phyloP scores from a whole-genome alignment of 2,888 invertebrate genomes.

The Phaedon cochleariae region DNA sequence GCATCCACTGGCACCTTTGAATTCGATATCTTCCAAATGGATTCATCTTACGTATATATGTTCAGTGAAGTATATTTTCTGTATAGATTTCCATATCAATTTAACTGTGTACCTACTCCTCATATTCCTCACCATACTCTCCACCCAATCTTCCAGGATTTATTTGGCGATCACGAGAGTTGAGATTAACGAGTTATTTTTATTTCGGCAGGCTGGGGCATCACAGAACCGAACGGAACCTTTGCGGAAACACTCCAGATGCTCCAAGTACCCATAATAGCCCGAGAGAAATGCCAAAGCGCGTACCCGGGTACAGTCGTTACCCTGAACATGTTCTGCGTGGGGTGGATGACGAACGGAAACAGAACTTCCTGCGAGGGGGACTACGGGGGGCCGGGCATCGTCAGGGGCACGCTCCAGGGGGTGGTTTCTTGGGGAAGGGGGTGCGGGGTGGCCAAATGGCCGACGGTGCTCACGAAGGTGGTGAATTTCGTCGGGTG shows the following conservation, averaged over 20 bases:
- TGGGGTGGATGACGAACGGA: conserved; percentile 63
- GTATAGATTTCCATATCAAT: too few species aligned
- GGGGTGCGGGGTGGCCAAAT: conserved; percentile 44
- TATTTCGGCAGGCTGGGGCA: not conserved
- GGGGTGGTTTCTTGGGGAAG: conserved; percentile 51
- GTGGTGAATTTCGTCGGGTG: conserved; percentile 35
- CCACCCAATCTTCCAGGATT: too few species aligned
- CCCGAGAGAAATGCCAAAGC: not conserved
- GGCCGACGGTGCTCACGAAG: conserved; percentile 48
- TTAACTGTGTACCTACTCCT: too few species aligned
- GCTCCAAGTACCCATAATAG: conserved; percentile 25
- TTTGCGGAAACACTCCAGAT: conserved; percentile 25
- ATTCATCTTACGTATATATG: too few species aligned
- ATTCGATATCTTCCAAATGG: too few species aligned
- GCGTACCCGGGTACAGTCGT: conserved; percentile 25
- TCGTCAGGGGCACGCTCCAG: conserved; percentile 30
- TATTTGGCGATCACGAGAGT: too few species aligned
- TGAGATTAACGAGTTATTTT: not conserved
- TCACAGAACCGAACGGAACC: conserved; percentile 12
- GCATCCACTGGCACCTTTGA: too few species aligned
- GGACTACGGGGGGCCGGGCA: conserved; percentile 47
- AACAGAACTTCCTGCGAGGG: conserved; percentile 38
- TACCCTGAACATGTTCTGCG: conserved; percentile 66
- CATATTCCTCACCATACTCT: too few species aligned
- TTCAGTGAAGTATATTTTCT: too few species aligned